phyloP scores from a whole-genome alignment of 2,797 vertebrate species.

The Leptoclinus maculatus region DNA sequence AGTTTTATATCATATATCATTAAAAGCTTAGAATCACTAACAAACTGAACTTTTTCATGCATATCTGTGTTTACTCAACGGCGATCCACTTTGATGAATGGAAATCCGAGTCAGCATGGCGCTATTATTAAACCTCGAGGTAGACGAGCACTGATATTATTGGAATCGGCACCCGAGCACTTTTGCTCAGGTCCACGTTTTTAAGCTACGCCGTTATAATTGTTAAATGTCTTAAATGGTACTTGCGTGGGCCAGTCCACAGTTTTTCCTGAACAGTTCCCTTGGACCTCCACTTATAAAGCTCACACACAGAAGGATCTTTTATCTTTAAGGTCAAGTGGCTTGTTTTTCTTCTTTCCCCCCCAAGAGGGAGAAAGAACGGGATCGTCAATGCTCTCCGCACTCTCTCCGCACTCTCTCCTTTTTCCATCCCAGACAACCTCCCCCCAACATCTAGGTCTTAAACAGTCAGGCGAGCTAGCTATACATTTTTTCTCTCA shows the following conservation, averaged over 20 bases:
- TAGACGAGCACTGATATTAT: constrained; percentile 5
- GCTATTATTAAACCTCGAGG: constrained; percentile 40
- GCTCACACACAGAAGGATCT: constrained; percentile 28
- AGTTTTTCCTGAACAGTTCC: constrained; percentile 4
- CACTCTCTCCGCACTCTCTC: neutral
- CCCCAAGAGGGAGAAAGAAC: neutral
- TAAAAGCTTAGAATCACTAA: constrained; percentile 48
- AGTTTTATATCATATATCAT: neutral
- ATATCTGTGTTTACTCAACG: neutral
- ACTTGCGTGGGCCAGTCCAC: neutral
- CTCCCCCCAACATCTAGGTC: constrained; percentile 16
- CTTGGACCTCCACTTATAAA: constrained; percentile 14
- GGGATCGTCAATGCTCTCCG: constrained; percentile 2
- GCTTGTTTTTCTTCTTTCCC: constrained; percentile 35
- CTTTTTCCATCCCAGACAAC: constrained; percentile 8
- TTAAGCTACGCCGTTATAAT: constrained; percentile 9
- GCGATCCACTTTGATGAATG: constrained; percentile 1
- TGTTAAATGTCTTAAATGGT: neutral
- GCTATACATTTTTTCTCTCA: constrained; percentile 57
- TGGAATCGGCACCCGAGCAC: neutral
- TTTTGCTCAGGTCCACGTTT: constrained; percentile 10
- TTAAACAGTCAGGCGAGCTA: constrained; percentile 51
- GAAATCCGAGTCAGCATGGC: constrained; percentile 29
- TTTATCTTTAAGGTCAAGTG: constrained; percentile 60
- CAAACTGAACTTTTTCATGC: constrained; percentile 29